A percentile compares a stretch with the other conserved stretches of the same genome.
Conservation (phyloP, 64 coral and sea anemone genomes). For the Exaiptasia diaphana region DNA sequence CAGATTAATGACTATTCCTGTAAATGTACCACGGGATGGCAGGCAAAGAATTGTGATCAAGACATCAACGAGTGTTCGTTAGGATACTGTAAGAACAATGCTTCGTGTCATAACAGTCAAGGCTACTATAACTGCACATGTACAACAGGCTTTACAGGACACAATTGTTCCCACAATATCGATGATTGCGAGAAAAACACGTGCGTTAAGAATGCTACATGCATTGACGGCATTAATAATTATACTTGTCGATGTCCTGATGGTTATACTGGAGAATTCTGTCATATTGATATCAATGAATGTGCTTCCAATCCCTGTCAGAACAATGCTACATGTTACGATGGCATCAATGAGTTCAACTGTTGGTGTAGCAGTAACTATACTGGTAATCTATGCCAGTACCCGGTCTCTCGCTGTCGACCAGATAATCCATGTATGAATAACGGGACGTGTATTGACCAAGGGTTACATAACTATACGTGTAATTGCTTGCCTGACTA, state of each 20-base stretch:
- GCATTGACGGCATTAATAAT: conserved; percentile 67
- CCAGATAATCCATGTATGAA: conserved; percentile 75
- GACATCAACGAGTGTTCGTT: conserved; percentile 75
- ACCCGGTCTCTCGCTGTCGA: conserved; percentile 32
- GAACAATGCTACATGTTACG: conserved; percentile 77
- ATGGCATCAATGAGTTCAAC: conserved; percentile 60
- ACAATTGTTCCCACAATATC: conserved; percentile 79
- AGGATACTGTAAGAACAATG: conserved; percentile 64
- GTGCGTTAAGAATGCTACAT: conserved; percentile 45
- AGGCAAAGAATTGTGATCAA: conserved; percentile 22
- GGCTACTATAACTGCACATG: conserved; percentile 65
- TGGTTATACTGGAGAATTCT: conserved; percentile 60
- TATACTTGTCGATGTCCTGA: conserved; percentile 64
- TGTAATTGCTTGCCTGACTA: conserved; percentile 78
- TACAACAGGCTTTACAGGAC: conserved; percentile 62
- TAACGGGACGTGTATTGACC: conserved; percentile 59
- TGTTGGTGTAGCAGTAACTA: conserved; percentile 68
- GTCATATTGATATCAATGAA: conserved; percentile 78
- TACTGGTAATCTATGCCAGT: conserved; percentile 67
- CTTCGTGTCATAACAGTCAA: conserved; percentile 50
- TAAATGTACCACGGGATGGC: conserved; percentile 62
- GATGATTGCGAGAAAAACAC: conserved; percentile 51
- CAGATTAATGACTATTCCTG: conserved; percentile 1
- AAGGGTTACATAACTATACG: conserved; percentile 46
- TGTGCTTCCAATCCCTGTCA: conserved; percentile 70